Evolutionary conservation across 2,888 invertebrate species (phyloP).

Genomic region (Acrocera orbiculus): DNA sequence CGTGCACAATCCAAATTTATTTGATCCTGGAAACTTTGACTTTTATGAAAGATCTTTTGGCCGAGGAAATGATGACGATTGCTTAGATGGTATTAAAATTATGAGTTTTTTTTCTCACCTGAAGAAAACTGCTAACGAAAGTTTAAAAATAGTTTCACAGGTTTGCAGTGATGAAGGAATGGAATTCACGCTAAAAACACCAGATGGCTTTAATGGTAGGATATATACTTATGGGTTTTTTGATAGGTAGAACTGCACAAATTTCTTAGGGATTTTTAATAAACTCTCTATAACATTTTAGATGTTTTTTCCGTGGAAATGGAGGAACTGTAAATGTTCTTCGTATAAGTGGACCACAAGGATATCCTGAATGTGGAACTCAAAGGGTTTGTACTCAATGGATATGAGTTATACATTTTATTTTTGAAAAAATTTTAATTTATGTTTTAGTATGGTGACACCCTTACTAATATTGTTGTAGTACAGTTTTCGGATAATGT

Average conservation of each 20-base stretch:
- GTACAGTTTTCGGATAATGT: conserved; percentile 88
- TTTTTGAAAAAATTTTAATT: no score
- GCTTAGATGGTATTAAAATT: conserved; percentile 56
- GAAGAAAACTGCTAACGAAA: background rate
- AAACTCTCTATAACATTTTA: no score
- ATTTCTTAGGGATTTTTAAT: no score
- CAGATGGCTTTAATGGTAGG: conserved; percentile 75
- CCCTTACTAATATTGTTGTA: conserved; percentile 84
- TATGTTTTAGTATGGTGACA: conserved; percentile 60
- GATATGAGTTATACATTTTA: no score
- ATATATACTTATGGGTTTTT: conserved; percentile 87
- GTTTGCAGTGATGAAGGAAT: conserved; percentile 86
- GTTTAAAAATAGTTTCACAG: conserved; percentile 65
- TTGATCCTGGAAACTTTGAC: conserved; percentile 71
- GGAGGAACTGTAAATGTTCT: conserved; percentile 70
- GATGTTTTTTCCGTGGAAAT: conserved; percentile 80
- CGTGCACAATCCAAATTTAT: conserved; percentile 66
- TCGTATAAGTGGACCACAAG: conserved; percentile 73
- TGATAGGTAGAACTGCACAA: no score
- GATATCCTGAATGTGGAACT: conserved; percentile 88
- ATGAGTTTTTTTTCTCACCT: no score
- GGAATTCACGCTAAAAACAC: conserved; percentile 77
- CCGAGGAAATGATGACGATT: conserved; percentile 55
- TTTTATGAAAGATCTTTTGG: conserved; percentile 67
- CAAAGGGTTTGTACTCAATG: conserved; percentile 41